These are phyloP conservation scores for Poicephalus gulielmi DNA, from an alignment of 2,113 vertebrate species.

Conservation along the genomic window DNA sequence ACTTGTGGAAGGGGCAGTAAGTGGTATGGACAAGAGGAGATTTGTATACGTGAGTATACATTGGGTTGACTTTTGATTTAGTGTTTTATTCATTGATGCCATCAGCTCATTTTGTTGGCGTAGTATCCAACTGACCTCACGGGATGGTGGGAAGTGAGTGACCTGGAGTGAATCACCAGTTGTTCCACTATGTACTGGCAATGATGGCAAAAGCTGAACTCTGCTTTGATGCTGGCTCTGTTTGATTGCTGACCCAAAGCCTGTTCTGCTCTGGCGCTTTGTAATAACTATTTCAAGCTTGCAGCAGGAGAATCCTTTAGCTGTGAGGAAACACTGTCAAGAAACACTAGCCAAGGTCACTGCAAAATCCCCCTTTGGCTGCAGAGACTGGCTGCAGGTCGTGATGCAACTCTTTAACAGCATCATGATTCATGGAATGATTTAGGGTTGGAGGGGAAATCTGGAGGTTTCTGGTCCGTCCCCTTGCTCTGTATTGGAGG, in stretches of 20 bases:
- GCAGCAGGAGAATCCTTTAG: background rate
- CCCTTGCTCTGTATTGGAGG: background rate
- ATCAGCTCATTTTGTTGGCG: background rate
- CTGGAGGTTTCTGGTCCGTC: background rate
- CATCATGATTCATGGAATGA: rapidly evolving
- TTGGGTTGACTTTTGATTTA: background rate
- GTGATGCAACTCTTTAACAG: rapidly evolving
- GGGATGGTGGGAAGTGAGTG: background rate
- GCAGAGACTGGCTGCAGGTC: background rate
- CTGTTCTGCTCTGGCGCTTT: background rate
- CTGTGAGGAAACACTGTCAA: rapidly evolving
- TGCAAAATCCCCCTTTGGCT: background rate
- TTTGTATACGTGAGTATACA: background rate
- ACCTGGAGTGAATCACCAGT: rapidly evolving
- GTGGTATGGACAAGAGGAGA: rapidly evolving
- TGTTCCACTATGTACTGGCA: background rate
- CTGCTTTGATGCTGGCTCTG: background rate
- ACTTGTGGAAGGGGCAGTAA: rapidly evolving
- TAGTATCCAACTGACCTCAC: rapidly evolving
- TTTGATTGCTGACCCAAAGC: background rate
- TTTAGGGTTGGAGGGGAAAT: background rate
- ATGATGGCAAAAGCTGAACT: background rate
- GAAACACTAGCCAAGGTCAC: background rate
- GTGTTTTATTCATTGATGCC: background rate
- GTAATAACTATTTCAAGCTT: too few relatives aligned